phyloP scores from a whole-genome alignment of 2,113 vertebrate genomes.

The Syngnathus floridae region DNA sequence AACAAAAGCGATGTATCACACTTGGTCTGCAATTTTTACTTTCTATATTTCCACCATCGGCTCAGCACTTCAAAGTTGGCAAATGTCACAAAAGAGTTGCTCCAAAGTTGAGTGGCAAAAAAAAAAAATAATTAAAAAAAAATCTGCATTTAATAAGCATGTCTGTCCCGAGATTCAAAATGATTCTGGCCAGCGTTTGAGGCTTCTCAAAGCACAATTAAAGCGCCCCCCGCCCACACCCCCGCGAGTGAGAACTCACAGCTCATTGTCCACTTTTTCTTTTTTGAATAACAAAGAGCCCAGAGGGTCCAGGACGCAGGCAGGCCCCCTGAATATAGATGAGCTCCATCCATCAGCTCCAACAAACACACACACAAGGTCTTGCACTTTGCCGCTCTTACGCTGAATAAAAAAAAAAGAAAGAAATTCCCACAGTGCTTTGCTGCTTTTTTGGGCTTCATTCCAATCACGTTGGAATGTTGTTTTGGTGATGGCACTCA shows the following conservation, averaged over 20 bases:
- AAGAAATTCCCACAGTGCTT: conserved; percentile 20
- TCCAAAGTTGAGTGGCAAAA: not conserved
- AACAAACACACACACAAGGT: conserved; percentile 37
- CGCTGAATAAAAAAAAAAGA: not conserved
- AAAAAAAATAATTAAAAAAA: not conserved
- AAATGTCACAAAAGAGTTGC: not conserved
- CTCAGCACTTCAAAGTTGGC: not conserved
- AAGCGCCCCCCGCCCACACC: conserved; percentile 14
- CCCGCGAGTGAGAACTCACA: conserved; percentile 21
- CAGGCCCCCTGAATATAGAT: conserved; percentile 49
- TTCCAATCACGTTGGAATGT: conserved; percentile 8
- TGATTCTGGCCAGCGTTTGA: conserved; percentile 14
- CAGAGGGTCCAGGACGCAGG: conserved; percentile 16
- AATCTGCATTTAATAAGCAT: not conserved
- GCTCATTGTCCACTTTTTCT: conserved; percentile 33
- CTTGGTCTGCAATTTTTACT: too few species aligned
- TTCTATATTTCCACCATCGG: too few species aligned
- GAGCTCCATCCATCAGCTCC: conserved; percentile 56
- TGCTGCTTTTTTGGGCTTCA: conserved; percentile 3
- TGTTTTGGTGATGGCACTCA: conserved; percentile 34
- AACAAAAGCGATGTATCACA: too few species aligned
- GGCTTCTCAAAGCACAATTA: conserved; percentile 31
- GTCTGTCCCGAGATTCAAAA: conserved; percentile 11
- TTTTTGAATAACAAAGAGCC: conserved; percentile 31
- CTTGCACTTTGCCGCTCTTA: conserved; percentile 25